phyloP scores from a whole-genome alignment of 37 sponge, comb jelly and placozoan species.

The Aphrocallistes beatrix region DNA sequence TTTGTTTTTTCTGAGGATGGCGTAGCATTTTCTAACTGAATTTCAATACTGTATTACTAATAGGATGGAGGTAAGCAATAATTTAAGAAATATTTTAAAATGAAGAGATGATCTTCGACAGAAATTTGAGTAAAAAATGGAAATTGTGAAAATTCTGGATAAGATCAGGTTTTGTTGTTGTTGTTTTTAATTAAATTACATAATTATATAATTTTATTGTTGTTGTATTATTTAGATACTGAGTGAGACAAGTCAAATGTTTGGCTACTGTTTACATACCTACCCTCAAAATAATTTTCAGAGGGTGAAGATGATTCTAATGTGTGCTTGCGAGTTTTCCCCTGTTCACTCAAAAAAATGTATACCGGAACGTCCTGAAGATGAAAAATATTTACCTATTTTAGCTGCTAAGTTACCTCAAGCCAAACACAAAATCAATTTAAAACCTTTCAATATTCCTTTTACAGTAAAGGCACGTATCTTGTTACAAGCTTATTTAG shows the following conservation, averaged over 20 bases:
- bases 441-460: constrained; percentile 28
- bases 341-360: not conserved
- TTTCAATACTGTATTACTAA: too few species aligned
- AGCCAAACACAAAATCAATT: not conserved
- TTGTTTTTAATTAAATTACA: too few species aligned
- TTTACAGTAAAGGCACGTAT: constrained; percentile 56
- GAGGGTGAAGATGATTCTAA: not conserved
- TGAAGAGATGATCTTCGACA: too few species aligned
- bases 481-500: constrained; percentile 56
- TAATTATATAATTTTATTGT: too few species aligned
- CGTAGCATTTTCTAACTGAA: too few species aligned
- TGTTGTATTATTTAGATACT: not conserved
- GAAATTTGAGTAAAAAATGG: too few species aligned
- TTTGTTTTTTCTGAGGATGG: too few species aligned
- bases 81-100: too few species aligned
- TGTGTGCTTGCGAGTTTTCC: not conserved
- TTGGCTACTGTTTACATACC: not conserved
- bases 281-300: not conserved
- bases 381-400: not conserved
- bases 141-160: too few species aligned
- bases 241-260: not conserved
- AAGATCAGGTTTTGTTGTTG: too few species aligned
- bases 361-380: not conserved
- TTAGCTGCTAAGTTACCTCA: not conserved
- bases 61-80: too few species aligned